phyloP scores from a whole-genome alignment of 2,113 vertebrate genomes.

The Sylvilagus bachmani region DNA sequence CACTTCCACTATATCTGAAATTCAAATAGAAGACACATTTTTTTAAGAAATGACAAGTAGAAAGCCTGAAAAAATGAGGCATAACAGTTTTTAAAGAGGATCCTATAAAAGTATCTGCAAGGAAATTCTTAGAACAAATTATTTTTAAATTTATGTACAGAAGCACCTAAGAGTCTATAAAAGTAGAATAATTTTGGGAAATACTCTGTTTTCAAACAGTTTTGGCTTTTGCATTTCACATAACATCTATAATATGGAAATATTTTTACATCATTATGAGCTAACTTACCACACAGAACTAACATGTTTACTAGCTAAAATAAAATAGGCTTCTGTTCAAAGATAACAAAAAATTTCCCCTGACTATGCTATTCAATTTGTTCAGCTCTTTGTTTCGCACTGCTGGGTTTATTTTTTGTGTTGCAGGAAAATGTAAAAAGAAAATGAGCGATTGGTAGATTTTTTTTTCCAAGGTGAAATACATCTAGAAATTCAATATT shows the following conservation, averaged over 20 bases:
- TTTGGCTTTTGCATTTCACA: slow-evolving; percentile 39
- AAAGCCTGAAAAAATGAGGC: slow-evolving; percentile 42
- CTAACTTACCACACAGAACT: not conserved
- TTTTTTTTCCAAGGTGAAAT: not conserved
- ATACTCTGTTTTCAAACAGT: not conserved
- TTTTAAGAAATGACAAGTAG: slow-evolving; percentile 26
- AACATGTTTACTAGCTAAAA: not conserved
- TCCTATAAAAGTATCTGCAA: not conserved
- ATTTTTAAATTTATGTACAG: not conserved
- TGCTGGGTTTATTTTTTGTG: not conserved
- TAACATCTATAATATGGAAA: not conserved
- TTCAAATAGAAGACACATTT: slow-evolving; percentile 53
- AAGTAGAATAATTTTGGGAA: slow-evolving; percentile 18
- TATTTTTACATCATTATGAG: not conserved
- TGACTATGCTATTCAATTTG: not conserved
- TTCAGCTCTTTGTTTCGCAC: not conserved
- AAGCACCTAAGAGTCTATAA: slow-evolving; percentile 32
- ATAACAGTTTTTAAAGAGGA: not conserved
- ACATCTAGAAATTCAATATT: slow-evolving; percentile 10
- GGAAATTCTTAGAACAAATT: not conserved
- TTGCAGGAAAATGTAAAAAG: not conserved
- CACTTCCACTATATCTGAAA: slow-evolving; percentile 96
- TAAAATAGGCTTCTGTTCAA: not conserved
- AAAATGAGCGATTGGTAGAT: not conserved
- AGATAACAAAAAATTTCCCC: not conserved